Conservation (phyloP, 2,797 vertebrate species). For the Neosilurus hyrtlii region DNA sequence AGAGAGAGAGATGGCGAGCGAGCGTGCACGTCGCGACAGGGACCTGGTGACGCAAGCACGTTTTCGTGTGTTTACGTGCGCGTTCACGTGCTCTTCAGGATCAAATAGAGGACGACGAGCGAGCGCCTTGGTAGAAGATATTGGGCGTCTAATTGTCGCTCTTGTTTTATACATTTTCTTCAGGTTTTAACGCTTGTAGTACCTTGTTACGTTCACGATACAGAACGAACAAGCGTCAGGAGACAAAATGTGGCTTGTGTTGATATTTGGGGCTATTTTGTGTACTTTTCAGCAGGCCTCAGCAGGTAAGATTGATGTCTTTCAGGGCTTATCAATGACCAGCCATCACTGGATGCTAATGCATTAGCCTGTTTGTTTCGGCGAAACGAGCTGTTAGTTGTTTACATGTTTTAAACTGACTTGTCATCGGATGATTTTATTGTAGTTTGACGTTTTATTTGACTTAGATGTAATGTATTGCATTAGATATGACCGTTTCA, state of each 20-base stretch:
- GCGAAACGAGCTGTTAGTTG: not conserved
- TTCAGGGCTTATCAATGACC: conserved; percentile 61
- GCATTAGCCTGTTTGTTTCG: not conserved
- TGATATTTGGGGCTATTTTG: conserved; percentile 65
- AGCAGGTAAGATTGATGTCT: conserved; percentile 70
- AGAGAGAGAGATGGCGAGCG: too few species aligned
- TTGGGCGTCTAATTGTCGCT: too few species aligned
- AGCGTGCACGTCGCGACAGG: not conserved
- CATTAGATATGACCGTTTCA: not conserved
- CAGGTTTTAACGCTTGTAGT: not conserved
- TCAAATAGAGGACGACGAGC: conserved; percentile 67
- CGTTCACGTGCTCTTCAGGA: conserved; percentile 53
- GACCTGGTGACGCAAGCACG: conserved; percentile 55
- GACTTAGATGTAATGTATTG: not conserved
- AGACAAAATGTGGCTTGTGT: conserved; percentile 66
- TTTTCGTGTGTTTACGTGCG: conserved; percentile 63
- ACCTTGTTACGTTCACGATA: not conserved
- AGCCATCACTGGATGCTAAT: not conserved
- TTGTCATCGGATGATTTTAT: not conserved
- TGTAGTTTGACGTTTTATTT: too few species aligned
- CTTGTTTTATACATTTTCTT: not conserved
- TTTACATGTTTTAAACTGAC: not conserved
- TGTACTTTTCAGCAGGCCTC: conserved; percentile 64
- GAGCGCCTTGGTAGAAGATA: not conserved
- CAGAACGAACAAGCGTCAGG: not conserved